These are phyloP conservation scores for Hydrophis major DNA, from an alignment of 2,797 vertebrate species.

Conservation along the genomic window DNA sequence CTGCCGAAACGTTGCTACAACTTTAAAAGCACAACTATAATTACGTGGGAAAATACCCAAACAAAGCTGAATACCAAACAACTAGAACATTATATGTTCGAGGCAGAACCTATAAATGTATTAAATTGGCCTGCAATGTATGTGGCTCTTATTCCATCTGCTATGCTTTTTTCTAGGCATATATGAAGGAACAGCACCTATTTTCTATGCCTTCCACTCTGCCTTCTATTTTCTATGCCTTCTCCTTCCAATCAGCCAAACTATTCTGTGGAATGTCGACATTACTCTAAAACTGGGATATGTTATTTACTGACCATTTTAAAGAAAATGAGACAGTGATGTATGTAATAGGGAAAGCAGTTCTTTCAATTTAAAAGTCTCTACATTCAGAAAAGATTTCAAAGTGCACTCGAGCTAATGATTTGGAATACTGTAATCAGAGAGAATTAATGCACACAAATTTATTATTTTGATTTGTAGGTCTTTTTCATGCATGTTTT, in stretches of 20 bases:
- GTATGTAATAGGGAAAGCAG: neutral
- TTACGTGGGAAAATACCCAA: no score
- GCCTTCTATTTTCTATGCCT: neutral
- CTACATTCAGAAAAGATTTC: neutral
- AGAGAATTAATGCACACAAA: neutral
- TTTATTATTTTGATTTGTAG: neutral
- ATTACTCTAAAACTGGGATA: neutral
- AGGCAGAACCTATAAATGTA: neutral
- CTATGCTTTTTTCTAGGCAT: neutral
- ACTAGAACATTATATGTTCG: no score
- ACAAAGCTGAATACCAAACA: no score
- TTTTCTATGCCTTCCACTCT: neutral
- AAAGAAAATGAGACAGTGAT: neutral
- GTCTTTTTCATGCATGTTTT: neutral
- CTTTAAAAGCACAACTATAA: no score
- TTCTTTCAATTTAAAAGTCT: neutral
- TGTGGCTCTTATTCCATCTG: neutral
- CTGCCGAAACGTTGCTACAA: no score
- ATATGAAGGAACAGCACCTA: neutral
- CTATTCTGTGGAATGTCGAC: neutral
- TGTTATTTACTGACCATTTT: neutral
- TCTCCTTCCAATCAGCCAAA: neutral
- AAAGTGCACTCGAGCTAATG: neutral
- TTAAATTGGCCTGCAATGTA: neutral
- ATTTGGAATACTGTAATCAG: neutral